Evolutionary conservation across 2,797 vertebrate genomes (phyloP).

Genomic region (Tokudaia tokunoshimensis): DNA sequence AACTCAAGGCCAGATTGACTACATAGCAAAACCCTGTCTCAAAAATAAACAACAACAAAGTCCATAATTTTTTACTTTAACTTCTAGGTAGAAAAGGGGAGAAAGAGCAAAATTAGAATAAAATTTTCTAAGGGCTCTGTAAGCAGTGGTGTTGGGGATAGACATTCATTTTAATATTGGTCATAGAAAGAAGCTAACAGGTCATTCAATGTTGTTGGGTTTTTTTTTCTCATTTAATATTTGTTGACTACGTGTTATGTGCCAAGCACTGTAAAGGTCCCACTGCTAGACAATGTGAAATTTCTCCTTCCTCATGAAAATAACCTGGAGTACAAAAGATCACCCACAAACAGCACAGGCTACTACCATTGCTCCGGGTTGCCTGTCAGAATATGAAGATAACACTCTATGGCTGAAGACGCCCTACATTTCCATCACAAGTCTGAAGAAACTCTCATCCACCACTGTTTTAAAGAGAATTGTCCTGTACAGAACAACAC

Average conservation of each 20-base stretch:
- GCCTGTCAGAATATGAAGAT: background rate
- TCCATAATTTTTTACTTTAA: background rate
- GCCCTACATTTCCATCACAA: background rate
- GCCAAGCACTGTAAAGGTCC: background rate
- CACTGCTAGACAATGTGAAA: background rate
- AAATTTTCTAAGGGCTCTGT: background rate
- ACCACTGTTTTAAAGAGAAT: background rate
- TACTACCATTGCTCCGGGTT: background rate
- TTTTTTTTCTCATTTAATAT: background rate
- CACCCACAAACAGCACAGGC: background rate
- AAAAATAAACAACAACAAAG: background rate
- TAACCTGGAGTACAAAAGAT: background rate
- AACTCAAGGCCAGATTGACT: background rate
- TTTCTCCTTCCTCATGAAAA: background rate
- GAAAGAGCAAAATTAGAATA: constrained; percentile 8
- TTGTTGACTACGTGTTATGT: background rate
- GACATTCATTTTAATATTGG: constrained; percentile 19
- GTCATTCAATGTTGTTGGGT: background rate
- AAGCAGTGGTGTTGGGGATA: background rate
- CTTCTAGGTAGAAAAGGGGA: background rate
- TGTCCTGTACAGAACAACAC: background rate
- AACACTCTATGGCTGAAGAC: background rate
- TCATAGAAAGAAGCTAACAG: background rate
- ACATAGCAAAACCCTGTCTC: background rate
- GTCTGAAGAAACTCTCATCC: background rate